Base-by-base conservation (phyloP, 2,888 invertebrate genomes). In the Hecatera dysodea region DNA sequence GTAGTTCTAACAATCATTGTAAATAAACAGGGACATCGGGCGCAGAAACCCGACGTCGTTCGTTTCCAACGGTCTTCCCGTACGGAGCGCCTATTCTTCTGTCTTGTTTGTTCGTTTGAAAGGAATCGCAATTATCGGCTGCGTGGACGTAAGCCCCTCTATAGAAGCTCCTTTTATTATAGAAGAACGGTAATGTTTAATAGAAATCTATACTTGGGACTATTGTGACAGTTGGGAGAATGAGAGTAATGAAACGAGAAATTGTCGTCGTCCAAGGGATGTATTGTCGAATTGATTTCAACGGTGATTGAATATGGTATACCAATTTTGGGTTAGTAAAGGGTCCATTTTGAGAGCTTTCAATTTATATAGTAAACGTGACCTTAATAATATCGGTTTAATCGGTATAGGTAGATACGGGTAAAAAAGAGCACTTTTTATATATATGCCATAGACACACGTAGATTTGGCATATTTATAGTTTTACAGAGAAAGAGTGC, bases 11-110 rank as follows among this genome's bases (percentile, higher is more conserved):
- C 87, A 84, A 87, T 85, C 76, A 78, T 81, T 78, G 76, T 56
- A 84, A 88, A 88, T 88, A 89, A 89, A 90, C 87, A 88, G 85
- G n/a, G n/a, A n/a, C n/a, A n/a, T n/a, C n/a, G n/a, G n/a, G n/a
- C n/a, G n/a, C n/a, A n/a, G n/a, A n/a, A n/a, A 71, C 73, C 46
- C 71, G 86, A 86, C 85, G 78, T 65, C 61, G 61, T 52, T 77
- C 75, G 74, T 67, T 68, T 53, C 62, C 69, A 77, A 77, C 69
- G 66, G 75, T 72, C 69, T 62, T 68, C 69, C 55, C 53, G 59
- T 62, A 33, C 80, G 70, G 78, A 86, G 84, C 36, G 81, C 69
- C 87, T 59, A 85, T 84, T 86, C 86, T 84, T 71, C 72, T 63
- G 46, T 74, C 55, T 67, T 82, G 75, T 86, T 85, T 82, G 86